Evolutionary conservation across 2,797 vertebrate species (phyloP), one percentile per base, ranked within the genome.

Genomic region (Botia almorhae): DNA sequence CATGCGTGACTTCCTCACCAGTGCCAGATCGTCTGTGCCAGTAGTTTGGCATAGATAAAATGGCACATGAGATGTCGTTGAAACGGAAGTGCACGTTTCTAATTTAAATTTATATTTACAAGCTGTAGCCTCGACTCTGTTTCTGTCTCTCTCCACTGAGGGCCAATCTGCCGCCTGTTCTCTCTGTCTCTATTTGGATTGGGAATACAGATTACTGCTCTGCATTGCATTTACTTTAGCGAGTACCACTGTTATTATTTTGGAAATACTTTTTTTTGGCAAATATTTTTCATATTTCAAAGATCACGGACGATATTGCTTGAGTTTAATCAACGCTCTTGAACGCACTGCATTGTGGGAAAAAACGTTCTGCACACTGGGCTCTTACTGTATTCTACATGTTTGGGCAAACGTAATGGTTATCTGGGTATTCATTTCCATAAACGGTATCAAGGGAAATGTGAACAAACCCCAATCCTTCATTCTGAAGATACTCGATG

Each of bases 1-100:
- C 69, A 79, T 71, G 43, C 53, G 29, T 10, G 19, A 79, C 69
- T 64, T 79, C 48, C 64, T 51, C 13, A n/a, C 50, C 10, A 23
- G 23, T 60, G 67, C 76, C 76, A 78, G 39, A 55, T 39, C n/a
- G 23, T 72, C 64, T 64, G 77, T 64, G 58, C 69, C 46, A 53
- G 46, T 23, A 46, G n/a, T 78, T 63, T 78, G 76, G 76, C 68
- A 70, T 51, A 71, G 58, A 64, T 10, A 39, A 13, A 23, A 21
- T 71, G 68, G 68, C 46, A 71, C 46, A 21, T 53, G 26, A 51
- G 68, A 71, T 19, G 64, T 48, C 2, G 72, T 69, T 53, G 36
- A 77, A 77, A 56, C 19, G 26, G 11, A 76, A 58, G 39, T 53
- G 33, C 51, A 61, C 71, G 46, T 72, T 53, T 78, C 29, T 79